Base-by-base conservation (phyloP, 1,140 invertebrate genomes). In the Cotesia vestalis region DNA sequence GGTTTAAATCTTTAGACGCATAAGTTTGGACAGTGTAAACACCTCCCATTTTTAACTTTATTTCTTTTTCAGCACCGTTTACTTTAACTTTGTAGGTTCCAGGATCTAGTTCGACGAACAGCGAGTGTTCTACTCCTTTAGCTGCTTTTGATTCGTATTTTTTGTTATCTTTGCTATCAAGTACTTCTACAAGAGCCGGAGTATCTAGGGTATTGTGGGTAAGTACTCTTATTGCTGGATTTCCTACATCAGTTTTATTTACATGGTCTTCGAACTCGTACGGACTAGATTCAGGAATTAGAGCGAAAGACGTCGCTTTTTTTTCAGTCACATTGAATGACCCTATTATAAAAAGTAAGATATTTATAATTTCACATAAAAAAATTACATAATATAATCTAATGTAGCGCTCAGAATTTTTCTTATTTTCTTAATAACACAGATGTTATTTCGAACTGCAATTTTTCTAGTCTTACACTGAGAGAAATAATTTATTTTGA, bases 11-110 rank as follows among this genome's bases (percentile, higher is more conserved):
- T 6, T 66, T 72, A 9, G 73, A 76, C n/a, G 85, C 76, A 52
- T 84, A 78, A 52, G 89, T 82, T 11, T 91, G 17, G 2, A 91
- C 71, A 1, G 88, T 88, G 70, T 91, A 92, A 12, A 91, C 89
- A 14, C 89, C 90, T 0, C 91, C 91, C n/a, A 84, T 81, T 53
- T 84, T 83, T 2, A 90, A 73, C 0, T 74, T 60, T 6, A 89
- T 83, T 76, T 0, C 74, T 55, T n/a, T 9, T 0, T 87, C 74
- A 4, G 73, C 40, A 4, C 79, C 76, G 46, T 87, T 81, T 4
- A 88, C 73, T 36, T 75, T 75, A 27, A 88, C 55, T 5, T 85
- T 79, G 55, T 89, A 89, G 0, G 60, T 72, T 0, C 83, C 84
- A 0, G 85, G 75, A 4, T 84, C 81, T 0, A 91, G 73, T 67